These are phyloP conservation scores for Scrobipalpa costella DNA, from an alignment of 2,888 invertebrate species.

Conservation along the genomic window DNA sequence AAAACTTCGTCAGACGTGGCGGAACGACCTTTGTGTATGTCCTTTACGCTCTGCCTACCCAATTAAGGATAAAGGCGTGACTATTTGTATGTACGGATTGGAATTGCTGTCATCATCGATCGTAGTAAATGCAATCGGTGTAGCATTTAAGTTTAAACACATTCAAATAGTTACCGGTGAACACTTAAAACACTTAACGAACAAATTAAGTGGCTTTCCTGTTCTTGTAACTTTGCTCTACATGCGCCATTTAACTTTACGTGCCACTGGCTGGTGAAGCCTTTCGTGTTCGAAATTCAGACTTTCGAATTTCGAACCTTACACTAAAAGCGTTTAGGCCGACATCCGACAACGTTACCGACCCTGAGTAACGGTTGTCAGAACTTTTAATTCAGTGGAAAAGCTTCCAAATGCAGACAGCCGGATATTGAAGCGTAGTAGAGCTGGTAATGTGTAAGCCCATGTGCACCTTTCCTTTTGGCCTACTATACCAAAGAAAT, in stretches of 20 bases:
- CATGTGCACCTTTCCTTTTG: slow-evolving; percentile 33
- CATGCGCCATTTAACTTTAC: slow-evolving; percentile 8
- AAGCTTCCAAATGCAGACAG: slow-evolving; percentile 43
- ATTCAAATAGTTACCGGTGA: no score
- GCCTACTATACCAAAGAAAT: no score
- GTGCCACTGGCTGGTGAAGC: neutral
- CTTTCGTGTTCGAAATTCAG: neutral
- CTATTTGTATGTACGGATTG: no score
- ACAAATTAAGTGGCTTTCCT: neutral
- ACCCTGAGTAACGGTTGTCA: neutral
- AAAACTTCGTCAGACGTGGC: no score
- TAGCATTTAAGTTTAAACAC: no score
- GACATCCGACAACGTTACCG: slow-evolving; percentile 13
- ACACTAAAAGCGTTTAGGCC: slow-evolving; percentile 2
- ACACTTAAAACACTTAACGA: no score
- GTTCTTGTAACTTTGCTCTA: neutral
- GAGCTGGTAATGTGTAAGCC: slow-evolving; percentile 25
- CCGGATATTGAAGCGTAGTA: slow-evolving; percentile 62
- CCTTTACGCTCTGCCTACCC: no score
- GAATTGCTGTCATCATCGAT: no score
- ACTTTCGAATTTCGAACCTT: neutral
- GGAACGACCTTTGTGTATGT: no score
- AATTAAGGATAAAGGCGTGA: no score
- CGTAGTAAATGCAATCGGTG: no score
- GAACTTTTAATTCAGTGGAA: slow-evolving; percentile 15